phyloP scores from a whole-genome alignment of 2,797 vertebrate species.

The Halcyon smyrnensis region DNA sequence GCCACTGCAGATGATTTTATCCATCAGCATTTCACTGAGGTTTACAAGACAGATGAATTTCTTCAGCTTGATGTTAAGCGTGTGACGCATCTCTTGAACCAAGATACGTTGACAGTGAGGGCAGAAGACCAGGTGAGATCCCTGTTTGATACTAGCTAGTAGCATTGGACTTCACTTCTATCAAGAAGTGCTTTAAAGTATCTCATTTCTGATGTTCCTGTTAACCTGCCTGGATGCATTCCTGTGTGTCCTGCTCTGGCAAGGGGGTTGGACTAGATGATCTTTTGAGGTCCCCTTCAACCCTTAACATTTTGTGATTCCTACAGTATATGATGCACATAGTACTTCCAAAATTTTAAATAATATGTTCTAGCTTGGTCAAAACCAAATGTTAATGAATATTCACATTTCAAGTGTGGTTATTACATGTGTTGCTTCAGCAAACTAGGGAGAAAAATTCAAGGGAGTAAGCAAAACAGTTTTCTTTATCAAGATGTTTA shows the following conservation, averaged over 20 bases:
- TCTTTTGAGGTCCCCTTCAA: too few species aligned
- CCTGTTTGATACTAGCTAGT: background rate
- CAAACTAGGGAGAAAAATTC: background rate
- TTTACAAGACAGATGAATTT: conserved; percentile 98
- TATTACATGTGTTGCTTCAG: background rate
- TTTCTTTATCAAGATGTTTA: background rate
- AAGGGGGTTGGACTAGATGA: too few species aligned
- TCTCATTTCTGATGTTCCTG: background rate
- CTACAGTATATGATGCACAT: background rate
- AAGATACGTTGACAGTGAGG: conserved; percentile 94
- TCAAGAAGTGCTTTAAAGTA: background rate
- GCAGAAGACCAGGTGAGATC: conserved; percentile 94
- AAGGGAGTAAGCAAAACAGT: background rate
- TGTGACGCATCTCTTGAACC: conserved; percentile 93
- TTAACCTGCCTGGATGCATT: too few species aligned
- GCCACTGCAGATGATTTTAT: conserved; percentile 93
- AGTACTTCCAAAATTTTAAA: background rate
- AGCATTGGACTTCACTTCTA: background rate
- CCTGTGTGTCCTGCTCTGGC: too few species aligned
- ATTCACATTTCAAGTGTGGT: background rate
- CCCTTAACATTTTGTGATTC: too few species aligned
- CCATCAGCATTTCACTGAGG: conserved; percentile 96
- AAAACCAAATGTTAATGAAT: background rate
- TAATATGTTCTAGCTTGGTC: background rate
- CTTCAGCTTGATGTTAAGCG: conserved; percentile 93